These are phyloP conservation scores for Anhinga rufa DNA, from an alignment of 2,113 vertebrate species.

Conservation along the genomic window DNA sequence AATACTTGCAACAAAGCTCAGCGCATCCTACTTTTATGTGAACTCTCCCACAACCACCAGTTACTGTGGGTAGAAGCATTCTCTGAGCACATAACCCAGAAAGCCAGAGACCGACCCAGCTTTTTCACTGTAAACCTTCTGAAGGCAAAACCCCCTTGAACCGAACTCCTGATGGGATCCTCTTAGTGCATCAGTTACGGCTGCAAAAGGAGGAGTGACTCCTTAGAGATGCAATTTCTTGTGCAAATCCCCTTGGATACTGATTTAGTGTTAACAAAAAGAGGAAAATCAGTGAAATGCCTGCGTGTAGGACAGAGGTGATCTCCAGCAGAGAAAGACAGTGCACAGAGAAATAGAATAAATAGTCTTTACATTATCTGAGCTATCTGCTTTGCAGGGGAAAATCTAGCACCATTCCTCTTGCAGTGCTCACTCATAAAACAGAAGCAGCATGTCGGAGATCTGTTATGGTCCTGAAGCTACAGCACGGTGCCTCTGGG, in stretches of 20 bases:
- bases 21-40: neutral
- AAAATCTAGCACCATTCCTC: neutral
- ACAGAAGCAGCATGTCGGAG: neutral
- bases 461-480: neutral
- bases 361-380: neutral
- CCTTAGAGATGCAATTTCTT: neutral
- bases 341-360: neutral
- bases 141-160: neutral
- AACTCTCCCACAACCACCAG: neutral
- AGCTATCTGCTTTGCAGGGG: neutral
- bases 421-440: neutral
- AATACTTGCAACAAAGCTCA: neutral
- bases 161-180: neutral
- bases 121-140: neutral
- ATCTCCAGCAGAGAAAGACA: conserved; percentile 10
- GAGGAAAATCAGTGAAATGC: neutral
- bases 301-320: neutral
- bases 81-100: neutral
- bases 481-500: neutral
- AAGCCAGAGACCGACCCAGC: neutral
- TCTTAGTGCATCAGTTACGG: neutral
- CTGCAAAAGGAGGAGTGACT: neutral
- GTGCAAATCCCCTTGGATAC: neutral
- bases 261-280: neutral
- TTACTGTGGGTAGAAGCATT: rapidly evolving